These are phyloP conservation scores for Atrichornis clamosus DNA, from an alignment of 2,113 vertebrate genomes.

Conservation along the genomic window DNA sequence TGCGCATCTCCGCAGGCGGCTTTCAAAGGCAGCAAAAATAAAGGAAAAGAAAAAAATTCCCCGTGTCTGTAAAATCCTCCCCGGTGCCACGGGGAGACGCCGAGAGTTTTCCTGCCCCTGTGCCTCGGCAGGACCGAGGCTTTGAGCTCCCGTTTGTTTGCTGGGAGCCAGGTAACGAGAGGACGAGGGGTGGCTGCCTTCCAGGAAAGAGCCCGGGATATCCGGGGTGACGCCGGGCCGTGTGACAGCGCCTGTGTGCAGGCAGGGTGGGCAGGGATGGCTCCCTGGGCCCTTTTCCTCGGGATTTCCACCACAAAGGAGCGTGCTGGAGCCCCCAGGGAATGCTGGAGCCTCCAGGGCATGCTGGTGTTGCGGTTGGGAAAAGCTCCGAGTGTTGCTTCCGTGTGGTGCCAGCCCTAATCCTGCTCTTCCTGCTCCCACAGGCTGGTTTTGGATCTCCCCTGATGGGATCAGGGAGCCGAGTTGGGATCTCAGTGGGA, in stretches of 20 bases:
- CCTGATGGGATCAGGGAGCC: not conserved
- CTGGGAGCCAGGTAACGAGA: constrained; percentile 44
- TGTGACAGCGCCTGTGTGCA: accelerated
- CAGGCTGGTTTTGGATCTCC: not conserved
- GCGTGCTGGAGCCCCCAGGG: not conserved
- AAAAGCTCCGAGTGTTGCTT: not conserved
- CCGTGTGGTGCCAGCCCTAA: too few species aligned
- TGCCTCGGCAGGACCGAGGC: not conserved
- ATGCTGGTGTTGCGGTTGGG: not conserved
- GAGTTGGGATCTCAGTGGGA: not conserved
- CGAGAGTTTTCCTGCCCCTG: not conserved
- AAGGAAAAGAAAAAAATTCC: not conserved
- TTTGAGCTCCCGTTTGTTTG: constrained; percentile 54
- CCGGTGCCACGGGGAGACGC: not conserved
- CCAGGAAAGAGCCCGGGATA: not conserved
- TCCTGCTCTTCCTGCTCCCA: not conserved
- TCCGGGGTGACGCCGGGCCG: not conserved
- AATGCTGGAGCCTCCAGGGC: not conserved
- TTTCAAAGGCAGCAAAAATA: not conserved
- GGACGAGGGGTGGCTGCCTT: not conserved
- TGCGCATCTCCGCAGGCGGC: not conserved
- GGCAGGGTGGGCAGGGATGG: not conserved
- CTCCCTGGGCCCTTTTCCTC: not conserved
- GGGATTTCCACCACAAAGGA: accelerated
- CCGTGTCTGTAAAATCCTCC: not conserved